Evolutionary conservation across 2,797 vertebrate genomes (phyloP).

Genomic region (Sebastes steindachneri): DNA sequence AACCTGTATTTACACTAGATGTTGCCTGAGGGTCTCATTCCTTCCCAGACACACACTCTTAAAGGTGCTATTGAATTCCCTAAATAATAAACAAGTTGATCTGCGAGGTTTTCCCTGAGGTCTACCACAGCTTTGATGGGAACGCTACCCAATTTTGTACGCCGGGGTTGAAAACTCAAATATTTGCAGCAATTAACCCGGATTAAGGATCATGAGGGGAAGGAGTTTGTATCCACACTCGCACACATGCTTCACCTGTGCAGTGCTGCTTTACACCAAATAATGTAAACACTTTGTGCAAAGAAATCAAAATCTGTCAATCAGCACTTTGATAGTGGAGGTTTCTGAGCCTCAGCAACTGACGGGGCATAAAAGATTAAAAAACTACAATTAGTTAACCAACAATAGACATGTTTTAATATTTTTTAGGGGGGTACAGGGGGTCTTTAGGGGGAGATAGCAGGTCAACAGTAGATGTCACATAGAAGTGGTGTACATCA

Average conservation of each 20-base stretch:
- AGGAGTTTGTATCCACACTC: slow-evolving; percentile 24
- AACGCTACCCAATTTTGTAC: slow-evolving; percentile 35
- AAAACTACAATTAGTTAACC: not conserved
- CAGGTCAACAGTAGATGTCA: too few species aligned
- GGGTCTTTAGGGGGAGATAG: too few species aligned
- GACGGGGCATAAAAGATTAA: not conserved
- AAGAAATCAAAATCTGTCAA: not conserved
- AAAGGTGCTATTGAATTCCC: slow-evolving; percentile 38
- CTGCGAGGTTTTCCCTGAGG: slow-evolving; percentile 43
- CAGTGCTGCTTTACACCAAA: slow-evolving; percentile 9
- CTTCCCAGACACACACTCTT: slow-evolving; percentile 29
- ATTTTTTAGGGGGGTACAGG: not conserved
- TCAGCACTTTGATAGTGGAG: not conserved
- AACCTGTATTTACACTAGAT: slow-evolving; percentile 75
- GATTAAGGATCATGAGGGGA: slow-evolving; percentile 40
- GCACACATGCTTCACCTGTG: not conserved
- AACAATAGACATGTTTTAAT: not conserved
- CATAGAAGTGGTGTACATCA: too few species aligned
- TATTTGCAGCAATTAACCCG: slow-evolving; percentile 62
- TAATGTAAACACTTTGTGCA: not conserved
- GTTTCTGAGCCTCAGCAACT: not conserved
- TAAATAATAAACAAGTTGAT: slow-evolving; percentile 50
- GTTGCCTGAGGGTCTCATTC: slow-evolving; percentile 30
- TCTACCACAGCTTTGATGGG: slow-evolving; percentile 48
- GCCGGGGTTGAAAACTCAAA: slow-evolving; percentile 44